phyloP scores from a whole-genome alignment of 2,113 vertebrate genomes.

The Oryzias celebensis region DNA sequence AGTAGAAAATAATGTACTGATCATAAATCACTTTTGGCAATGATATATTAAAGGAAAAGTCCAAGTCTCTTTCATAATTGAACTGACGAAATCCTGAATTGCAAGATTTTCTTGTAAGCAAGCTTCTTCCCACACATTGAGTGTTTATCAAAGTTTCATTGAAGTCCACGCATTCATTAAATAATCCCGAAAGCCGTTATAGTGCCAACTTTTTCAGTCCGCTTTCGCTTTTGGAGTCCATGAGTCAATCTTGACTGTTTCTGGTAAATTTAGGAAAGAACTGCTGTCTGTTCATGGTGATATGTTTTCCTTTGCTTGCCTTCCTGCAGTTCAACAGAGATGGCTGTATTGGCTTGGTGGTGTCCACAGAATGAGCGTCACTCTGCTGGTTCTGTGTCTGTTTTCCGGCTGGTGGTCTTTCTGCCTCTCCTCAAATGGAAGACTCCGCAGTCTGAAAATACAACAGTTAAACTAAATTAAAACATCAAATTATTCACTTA shows the following conservation, averaged over 20 bases:
- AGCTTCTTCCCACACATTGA: slow-evolving; percentile 7
- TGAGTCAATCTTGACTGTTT: slow-evolving; percentile 5
- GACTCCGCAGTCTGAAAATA: slow-evolving; percentile 64
- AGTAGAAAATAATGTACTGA: slow-evolving; percentile 13
- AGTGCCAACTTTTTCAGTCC: slow-evolving; percentile 2
- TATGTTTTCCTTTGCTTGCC: slow-evolving; percentile 17
- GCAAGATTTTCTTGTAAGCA: neutral
- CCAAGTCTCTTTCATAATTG: slow-evolving; percentile 19
- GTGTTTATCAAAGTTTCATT: slow-evolving; percentile 5
- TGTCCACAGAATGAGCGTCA: slow-evolving; percentile 12
- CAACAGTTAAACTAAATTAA: neutral
- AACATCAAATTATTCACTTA: too few species aligned
- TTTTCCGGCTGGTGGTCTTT: slow-evolving; percentile 35
- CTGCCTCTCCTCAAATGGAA: slow-evolving; percentile 61
- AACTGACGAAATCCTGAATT: neutral
- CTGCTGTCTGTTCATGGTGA: slow-evolving; percentile 32
- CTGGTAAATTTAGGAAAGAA: slow-evolving; percentile 25
- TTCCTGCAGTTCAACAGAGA: slow-evolving; percentile 11
- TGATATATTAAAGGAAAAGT: slow-evolving; percentile 13
- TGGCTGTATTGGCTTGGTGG: slow-evolving; percentile 16
- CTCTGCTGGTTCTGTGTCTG: slow-evolving; percentile 32
- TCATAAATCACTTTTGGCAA: neutral
- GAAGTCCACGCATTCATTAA: slow-evolving; percentile 6
- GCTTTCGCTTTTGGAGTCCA: neutral
- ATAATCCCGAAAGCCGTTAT: neutral